Evolutionary conservation across 2,797 vertebrate species (phyloP), one percentile per base, ranked within the genome.

Genomic region (Rhadinocentrus ornatus): DNA sequence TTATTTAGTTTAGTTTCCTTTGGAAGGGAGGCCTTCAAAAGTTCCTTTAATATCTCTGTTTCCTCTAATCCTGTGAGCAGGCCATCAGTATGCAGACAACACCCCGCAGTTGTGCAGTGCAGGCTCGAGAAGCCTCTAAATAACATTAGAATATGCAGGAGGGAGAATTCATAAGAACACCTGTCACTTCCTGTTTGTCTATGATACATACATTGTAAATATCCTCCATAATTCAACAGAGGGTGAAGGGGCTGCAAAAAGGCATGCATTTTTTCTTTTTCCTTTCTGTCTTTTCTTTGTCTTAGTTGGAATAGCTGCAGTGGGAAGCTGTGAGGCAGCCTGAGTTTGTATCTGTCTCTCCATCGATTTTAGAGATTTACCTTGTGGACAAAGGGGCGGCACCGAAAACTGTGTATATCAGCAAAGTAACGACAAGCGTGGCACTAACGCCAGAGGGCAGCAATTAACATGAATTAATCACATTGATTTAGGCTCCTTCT

Each of bases 391-490:
- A 77, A 44, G 70, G 81, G 85, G 80, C 69, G 46, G 35, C 6
- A 59, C 75, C 62, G 26, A 34, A 84, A 91, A 86, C 53, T 8
- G 6, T 79, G 69, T 79, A 85, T 80, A 85, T 91, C 89, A 93
- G 87, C 88, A 92, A 86, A 90, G 77, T 85, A 81, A 85, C 16
- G 39, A 77, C 82, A 80, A 68, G 70, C 29, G 37, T 61, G 24
- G 65, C 82, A 71, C 83, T 60, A 74, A 84, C 80, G 73, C 84
- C 86, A 88, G 80, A 71, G 85, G 90, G 89, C 86, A 83, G 83
- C 89, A 90, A 88, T 92, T 92, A 91, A 82, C 86, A 77, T 72
- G 71, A 88, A 92, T 90, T 84, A 90, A 92, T 89, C 77, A 82
- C 73, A 92, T 90, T 86, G 90, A 91, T 90, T 91, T 85, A 77